These are phyloP conservation scores for Chloroceryle inda DNA, from an alignment of 2,797 vertebrate genomes.

Conservation along the genomic window DNA sequence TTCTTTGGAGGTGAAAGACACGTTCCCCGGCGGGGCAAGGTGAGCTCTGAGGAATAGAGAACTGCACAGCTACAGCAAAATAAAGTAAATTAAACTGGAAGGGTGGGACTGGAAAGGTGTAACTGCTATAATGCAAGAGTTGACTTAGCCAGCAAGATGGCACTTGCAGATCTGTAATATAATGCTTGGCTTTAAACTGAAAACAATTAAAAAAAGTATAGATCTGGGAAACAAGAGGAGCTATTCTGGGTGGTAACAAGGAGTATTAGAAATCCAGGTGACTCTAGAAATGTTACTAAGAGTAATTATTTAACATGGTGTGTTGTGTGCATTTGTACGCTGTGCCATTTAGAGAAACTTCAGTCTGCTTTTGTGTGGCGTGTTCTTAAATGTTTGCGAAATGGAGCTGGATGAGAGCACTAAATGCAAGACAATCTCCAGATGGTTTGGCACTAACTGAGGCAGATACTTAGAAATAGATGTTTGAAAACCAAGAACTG, in stretches of 20 bases:
- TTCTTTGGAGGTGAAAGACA: constrained; percentile 95
- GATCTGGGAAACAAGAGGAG: neutral
- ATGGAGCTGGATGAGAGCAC: neutral
- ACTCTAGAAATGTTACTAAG: neutral
- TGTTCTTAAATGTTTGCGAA: neutral
- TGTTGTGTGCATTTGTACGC: neutral
- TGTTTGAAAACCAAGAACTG: neutral
- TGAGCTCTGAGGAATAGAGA: constrained; percentile 88
- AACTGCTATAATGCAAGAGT: constrained; percentile 36
- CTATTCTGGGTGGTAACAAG: neutral
- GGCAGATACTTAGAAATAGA: neutral
- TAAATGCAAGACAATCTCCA: neutral
- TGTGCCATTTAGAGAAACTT: constrained; percentile 8
- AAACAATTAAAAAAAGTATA: neutral
- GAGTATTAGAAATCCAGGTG: neutral
- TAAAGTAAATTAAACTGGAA: constrained; percentile 23
- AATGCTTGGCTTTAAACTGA: constrained; percentile 27
- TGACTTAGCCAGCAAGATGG: constrained; percentile 55
- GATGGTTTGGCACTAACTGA: neutral
- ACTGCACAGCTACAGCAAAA: constrained; percentile 64
- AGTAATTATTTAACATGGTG: neutral
- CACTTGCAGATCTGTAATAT: neutral
- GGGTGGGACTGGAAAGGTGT: constrained; percentile 61
- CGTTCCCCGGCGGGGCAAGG: constrained; percentile 96
- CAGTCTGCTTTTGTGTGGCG: constrained; percentile 3